Percentiles rank a stretch among this genome's conserved stretches.
phyloP scores from a whole-genome alignment of 2,888 invertebrate genomes.

The Hololepta plana region DNA sequence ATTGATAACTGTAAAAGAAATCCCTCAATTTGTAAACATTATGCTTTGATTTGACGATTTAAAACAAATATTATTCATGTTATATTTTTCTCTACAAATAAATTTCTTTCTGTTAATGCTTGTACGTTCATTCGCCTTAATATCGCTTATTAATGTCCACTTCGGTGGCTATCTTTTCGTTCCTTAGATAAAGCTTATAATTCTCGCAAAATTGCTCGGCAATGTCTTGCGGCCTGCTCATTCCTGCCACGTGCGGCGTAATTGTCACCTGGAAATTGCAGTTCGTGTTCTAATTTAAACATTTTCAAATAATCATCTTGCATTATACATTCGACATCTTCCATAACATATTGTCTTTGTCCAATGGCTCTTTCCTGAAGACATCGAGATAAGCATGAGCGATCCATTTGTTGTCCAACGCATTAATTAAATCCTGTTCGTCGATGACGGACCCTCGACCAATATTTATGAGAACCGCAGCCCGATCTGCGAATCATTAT shows the following conservation, averaged over 20 bases:
- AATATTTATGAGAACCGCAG: constrained; percentile 36
- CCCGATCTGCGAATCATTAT: constrained; percentile 15
- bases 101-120: too few species aligned
- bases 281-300: too few species aligned
- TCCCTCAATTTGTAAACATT: too few species aligned
- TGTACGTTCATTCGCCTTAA: too few species aligned
- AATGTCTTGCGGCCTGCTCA: constrained; percentile 25
- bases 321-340: constrained; percentile 29
- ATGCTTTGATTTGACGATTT: too few species aligned
- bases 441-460: constrained; percentile 36
- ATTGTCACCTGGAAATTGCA: constrained; percentile 26
- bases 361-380: constrained; percentile 33
- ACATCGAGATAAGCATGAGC: constrained; percentile 37
- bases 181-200: constrained; percentile 22
- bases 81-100: too few species aligned
- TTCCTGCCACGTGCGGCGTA: constrained; percentile 29
- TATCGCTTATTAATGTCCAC: too few species aligned
- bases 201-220: constrained; percentile 29
- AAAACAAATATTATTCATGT: too few species aligned
- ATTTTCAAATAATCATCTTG: too few species aligned
- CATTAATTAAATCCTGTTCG: constrained; percentile 30
- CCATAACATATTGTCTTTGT: constrained; percentile 30
- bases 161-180: too few species aligned
- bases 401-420: constrained; percentile 33
- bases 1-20: too few species aligned